phyloP scores from a whole-genome alignment of 2,797 vertebrate genomes.

The Cirrhinus molitorella region DNA sequence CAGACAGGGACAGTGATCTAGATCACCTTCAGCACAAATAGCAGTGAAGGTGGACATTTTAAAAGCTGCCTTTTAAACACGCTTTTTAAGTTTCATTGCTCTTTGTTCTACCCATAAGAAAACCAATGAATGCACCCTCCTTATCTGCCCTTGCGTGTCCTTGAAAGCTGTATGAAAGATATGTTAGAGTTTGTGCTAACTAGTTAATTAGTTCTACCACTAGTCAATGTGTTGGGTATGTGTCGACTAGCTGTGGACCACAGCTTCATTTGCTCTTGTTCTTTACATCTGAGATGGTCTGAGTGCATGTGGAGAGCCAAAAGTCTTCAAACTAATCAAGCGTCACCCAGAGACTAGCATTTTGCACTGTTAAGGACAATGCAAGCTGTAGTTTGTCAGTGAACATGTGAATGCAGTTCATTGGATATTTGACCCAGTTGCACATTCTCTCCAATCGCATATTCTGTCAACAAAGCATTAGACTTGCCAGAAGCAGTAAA shows the following conservation, averaged over 20 bases:
- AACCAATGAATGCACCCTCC: not conserved
- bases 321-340: not conserved
- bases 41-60: slow-evolving; percentile 16
- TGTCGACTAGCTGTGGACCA: not conserved
- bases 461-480: slow-evolving; percentile 1
- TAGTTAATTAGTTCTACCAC: not conserved
- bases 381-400: slow-evolving; percentile 4
- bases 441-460: not conserved
- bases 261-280: not conserved
- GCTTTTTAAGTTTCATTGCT: slow-evolving; percentile 31
- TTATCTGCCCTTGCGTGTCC: slow-evolving; percentile 8
- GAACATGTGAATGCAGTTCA: not conserved
- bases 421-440: not conserved
- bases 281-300: not conserved
- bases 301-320: not conserved
- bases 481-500: slow-evolving; percentile 2
- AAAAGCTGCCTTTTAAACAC: slow-evolving; percentile 11
- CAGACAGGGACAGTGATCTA: slow-evolving; percentile 51
- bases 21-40: slow-evolving; percentile 54
- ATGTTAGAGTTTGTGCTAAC: not conserved
- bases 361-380: not conserved
- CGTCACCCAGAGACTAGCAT: not conserved
- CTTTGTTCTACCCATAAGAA: slow-evolving; percentile 6
- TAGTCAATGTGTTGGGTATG: not conserved
- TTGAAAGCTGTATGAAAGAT: slow-evolving; percentile 4